These are phyloP conservation scores for Manis javanica DNA, from an alignment of 2,797 vertebrate species.

Conservation along the genomic window DNA sequence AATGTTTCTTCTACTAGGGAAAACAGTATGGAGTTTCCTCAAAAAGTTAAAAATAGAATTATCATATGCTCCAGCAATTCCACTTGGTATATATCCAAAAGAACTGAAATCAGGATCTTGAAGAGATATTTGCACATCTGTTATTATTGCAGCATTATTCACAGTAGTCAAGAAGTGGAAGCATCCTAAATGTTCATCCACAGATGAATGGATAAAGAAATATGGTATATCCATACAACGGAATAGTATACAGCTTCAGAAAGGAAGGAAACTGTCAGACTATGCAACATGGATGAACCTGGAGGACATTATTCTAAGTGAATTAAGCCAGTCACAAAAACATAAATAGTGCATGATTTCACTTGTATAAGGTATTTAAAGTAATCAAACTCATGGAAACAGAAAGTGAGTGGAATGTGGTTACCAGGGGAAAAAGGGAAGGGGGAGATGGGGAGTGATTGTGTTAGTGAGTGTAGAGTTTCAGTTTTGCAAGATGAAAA, in stretches of 20 bases:
- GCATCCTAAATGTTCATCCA: background rate
- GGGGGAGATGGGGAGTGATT: background rate
- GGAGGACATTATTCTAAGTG: background rate
- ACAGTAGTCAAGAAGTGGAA: background rate
- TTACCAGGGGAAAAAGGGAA: background rate
- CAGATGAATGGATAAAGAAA: background rate
- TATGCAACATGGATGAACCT: background rate
- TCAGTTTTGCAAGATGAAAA: background rate
- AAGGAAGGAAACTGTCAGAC: background rate
- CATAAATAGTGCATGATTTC: background rate
- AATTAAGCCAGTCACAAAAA: background rate
- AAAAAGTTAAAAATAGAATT: background rate
- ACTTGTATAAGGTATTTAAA: background rate
- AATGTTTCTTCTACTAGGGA: background rate
- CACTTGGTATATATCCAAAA: background rate
- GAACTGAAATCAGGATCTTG: background rate
- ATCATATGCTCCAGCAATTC: background rate
- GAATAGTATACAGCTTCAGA: background rate
- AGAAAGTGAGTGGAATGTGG: background rate
- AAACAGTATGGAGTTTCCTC: background rate
- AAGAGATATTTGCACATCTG: background rate
- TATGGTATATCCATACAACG: background rate
- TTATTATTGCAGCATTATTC: background rate
- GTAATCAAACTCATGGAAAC: background rate
- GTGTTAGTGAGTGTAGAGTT: background rate